Evolutionary conservation across 2,888 invertebrate species (phyloP).

Genomic region (Bellardia bayeri): DNA sequence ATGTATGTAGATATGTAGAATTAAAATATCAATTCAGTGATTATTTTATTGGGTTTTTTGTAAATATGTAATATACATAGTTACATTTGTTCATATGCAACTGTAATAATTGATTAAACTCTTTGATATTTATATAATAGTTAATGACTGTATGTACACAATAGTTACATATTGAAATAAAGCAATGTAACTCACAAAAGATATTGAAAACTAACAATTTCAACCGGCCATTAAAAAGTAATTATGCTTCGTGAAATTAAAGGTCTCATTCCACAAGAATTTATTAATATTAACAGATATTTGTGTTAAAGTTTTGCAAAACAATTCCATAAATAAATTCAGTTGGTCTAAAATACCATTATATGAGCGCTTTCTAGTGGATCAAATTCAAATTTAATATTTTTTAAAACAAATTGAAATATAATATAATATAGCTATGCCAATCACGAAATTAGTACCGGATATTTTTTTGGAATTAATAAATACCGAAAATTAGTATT

Average conservation of each 20-base stretch:
- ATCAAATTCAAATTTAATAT: no score
- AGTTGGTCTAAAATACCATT: no score
- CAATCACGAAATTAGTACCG: no score
- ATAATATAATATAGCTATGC: no score
- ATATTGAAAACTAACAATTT: neutral
- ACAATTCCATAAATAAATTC: no score
- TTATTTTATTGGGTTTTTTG: slow-evolving; percentile 8
- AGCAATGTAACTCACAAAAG: neutral
- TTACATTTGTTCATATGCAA: neutral
- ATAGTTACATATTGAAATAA: neutral
- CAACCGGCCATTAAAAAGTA: neutral
- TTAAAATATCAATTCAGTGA: slow-evolving; percentile 5
- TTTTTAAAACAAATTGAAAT: no score
- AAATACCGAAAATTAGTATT: no score
- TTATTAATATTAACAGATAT: neutral
- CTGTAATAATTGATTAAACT: slow-evolving; percentile 55
- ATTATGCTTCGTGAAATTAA: neutral
- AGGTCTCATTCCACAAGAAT: neutral
- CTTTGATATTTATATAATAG: slow-evolving; percentile 47
- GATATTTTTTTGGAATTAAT: no score
- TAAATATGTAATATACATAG: neutral
- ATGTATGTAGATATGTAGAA: neutral
- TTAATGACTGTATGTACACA: slow-evolving; percentile 23
- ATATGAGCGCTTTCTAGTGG: no score
- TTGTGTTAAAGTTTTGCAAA: neutral